These are phyloP conservation scores for Hyphantria cunea DNA, from an alignment of 1,140 invertebrate genomes.

Conservation along the genomic window DNA sequence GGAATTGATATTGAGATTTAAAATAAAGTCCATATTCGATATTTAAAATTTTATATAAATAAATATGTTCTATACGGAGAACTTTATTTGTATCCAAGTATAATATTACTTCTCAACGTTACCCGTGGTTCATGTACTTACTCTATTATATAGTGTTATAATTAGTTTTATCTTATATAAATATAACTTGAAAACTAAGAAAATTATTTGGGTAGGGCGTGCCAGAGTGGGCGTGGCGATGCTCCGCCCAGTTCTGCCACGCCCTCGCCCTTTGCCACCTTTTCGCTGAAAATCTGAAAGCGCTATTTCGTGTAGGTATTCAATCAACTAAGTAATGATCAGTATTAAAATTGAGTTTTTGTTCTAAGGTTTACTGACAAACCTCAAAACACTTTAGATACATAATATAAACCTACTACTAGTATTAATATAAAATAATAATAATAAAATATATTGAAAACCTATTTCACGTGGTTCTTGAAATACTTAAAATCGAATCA, in stretches of 20 bases:
- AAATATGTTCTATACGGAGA: too few species aligned
- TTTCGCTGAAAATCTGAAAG: slow-evolving; percentile 68
- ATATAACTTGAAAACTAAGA: slow-evolving; percentile 34
- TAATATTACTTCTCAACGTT: too few species aligned
- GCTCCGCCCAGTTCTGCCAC: slow-evolving; percentile 72
- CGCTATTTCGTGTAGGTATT: slow-evolving; percentile 60
- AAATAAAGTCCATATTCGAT: too few species aligned
- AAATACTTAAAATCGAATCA: too few species aligned
- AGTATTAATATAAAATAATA: too few species aligned
- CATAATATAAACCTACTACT: too few species aligned
- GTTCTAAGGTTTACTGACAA: slow-evolving; percentile 22
- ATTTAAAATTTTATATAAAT: too few species aligned
- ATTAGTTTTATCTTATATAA: slow-evolving; percentile 27
- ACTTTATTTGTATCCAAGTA: too few species aligned
- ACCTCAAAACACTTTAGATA: slow-evolving; percentile 1
- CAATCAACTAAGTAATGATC: slow-evolving; percentile 47
- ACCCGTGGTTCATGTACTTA: too few species aligned
- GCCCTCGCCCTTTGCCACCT: slow-evolving; percentile 76
- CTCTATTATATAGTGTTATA: slow-evolving; percentile 14
- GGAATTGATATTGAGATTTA: too few species aligned
- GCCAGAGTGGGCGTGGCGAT: slow-evolving; percentile 67
- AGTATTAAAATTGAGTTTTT: slow-evolving; percentile 31
- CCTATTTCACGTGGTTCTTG: too few species aligned
- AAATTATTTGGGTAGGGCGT: slow-evolving; percentile 65
- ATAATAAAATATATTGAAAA: too few species aligned